Base-by-base conservation (phyloP, 2,888 invertebrate species). In the Villa cingulata region DNA sequence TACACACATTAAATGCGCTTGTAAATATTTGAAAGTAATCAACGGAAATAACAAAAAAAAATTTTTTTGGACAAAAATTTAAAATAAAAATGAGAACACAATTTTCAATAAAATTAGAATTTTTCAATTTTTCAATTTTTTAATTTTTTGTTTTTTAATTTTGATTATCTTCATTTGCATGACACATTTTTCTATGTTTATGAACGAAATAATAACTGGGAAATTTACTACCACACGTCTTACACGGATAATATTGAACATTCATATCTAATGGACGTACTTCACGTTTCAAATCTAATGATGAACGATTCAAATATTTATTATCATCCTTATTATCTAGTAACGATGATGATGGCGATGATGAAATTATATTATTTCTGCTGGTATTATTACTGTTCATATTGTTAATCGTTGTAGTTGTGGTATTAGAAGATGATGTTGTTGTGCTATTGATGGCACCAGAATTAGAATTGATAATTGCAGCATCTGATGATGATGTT, bases 181-280 rank as follows among this genome's bases (percentile, higher is more conserved):
- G 90, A 61, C 89, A 89, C 59, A 83, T 69, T 70, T 89, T 89
- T 45, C 88, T 73, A 64, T 91, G 91, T 62, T 91, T 91, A 65
- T 91, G 90, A 20, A 90, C 90, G 71, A 91, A 91, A 70, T 91
- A 91, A 64, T 91, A 91, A 55, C 88, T 89, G 2, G 91, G 91
- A 65, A 91, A 91, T 66, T 90, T 90, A 58, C 80, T 86, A 18
- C 91, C 90, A 67, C 91, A 91, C 1, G 86, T 88, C 70, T 90
- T 91, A 70, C 91, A 91, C 0, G 91, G 90, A 69, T 90, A 91
- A 71, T 90, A 91, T 65, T 90, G 90, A 1, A 90, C 78, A 59
- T 89, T 82, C 65, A 87, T 77, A 58, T 85, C 83, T 43, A 82
- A 63, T 5, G 80, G 72, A 45, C 77, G 73, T 2, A 81, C 81